Conservation (phyloP, 1,140 invertebrate species). For the Lutraria rhynchaena region DNA sequence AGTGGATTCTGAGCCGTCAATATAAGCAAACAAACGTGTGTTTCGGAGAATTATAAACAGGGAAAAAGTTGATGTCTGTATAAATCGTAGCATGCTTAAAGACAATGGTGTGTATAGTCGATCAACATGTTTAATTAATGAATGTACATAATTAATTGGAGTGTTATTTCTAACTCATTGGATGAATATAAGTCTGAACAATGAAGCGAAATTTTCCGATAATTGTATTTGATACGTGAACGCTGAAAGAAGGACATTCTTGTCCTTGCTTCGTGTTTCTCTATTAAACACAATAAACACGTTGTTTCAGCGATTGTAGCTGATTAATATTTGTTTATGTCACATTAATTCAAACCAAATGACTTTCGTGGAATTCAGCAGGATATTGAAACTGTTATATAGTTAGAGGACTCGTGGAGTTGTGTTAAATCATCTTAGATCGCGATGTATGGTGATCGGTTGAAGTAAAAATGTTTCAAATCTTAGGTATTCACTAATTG, state of each 20-base stretch:
- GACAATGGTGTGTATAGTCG: neutral
- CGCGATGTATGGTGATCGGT: too few relatives aligned
- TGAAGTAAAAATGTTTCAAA: too few relatives aligned
- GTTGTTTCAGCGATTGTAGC: too few relatives aligned
- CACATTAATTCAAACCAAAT: too few relatives aligned
- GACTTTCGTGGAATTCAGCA: too few relatives aligned
- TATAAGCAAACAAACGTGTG: neutral
- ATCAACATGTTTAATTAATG: slow-evolving; percentile 26
- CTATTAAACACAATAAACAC: too few relatives aligned
- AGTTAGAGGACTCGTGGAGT: too few relatives aligned
- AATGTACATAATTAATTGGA: slow-evolving; percentile 11
- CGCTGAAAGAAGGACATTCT: neutral
- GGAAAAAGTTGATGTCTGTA: neutral
- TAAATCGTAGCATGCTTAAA: neutral
- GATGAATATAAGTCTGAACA: neutral
- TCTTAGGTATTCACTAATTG: too few relatives aligned
- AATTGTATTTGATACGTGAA: neutral
- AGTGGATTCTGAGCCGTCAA: neutral
- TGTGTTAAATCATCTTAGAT: too few relatives aligned
- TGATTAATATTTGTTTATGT: too few relatives aligned
- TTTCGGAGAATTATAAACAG: neutral
- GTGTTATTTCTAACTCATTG: neutral
- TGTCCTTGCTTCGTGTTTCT: neutral
- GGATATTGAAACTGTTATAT: too few relatives aligned
- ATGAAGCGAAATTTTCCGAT: slow-evolving; percentile 10